A percentile compares a stretch with the other conserved stretches of the same genome.
Conservation (phyloP, 2,888 invertebrate species). For the Microplitis deprimator region DNA sequence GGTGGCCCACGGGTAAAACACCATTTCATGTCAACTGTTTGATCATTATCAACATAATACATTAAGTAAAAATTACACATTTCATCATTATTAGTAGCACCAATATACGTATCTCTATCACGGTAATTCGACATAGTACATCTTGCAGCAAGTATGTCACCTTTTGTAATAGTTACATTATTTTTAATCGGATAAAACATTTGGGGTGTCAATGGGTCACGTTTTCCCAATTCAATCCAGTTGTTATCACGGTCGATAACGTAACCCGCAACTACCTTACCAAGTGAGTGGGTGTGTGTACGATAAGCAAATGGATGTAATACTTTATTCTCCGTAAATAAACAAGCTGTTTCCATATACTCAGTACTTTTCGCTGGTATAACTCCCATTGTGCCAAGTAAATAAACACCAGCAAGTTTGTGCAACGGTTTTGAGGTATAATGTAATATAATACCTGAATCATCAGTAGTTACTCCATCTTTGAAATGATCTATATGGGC, state of each 20-base stretch:
- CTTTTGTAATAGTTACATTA: conserved; percentile 76
- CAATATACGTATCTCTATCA: conserved; percentile 78
- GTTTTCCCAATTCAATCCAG: conserved; percentile 89
- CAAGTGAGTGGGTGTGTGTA: conserved; percentile 93
- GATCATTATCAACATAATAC: conserved; percentile 88
- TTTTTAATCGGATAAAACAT: conserved; percentile 92
- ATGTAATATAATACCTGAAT: conserved; percentile 86
- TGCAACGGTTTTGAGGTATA: conserved; percentile 84
- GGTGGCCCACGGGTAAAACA: conserved; percentile 91
- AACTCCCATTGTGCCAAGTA: conserved; percentile 89
- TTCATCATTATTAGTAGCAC: conserved; percentile 89
- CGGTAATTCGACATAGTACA: conserved; percentile 91
- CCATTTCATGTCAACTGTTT: conserved; percentile 84
- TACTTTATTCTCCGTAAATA: conserved; percentile 83
- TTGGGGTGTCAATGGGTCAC: conserved; percentile 89
- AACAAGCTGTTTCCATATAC: conserved; percentile 94
- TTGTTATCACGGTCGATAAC: conserved; percentile 73
- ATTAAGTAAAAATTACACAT: conserved; percentile 97
- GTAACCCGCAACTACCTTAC: conserved; percentile 89
- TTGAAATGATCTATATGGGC: conserved; percentile 77
- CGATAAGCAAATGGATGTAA: conserved; percentile 97
- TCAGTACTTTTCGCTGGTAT: conserved; percentile 81
- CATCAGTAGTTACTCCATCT: conserved; percentile 82
- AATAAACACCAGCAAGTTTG: conserved; percentile 91
- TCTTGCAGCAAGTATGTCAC: conserved; percentile 88